Conservation (phyloP, 2,113 vertebrate species). For the Trichomycterus rosablanca region DNA sequence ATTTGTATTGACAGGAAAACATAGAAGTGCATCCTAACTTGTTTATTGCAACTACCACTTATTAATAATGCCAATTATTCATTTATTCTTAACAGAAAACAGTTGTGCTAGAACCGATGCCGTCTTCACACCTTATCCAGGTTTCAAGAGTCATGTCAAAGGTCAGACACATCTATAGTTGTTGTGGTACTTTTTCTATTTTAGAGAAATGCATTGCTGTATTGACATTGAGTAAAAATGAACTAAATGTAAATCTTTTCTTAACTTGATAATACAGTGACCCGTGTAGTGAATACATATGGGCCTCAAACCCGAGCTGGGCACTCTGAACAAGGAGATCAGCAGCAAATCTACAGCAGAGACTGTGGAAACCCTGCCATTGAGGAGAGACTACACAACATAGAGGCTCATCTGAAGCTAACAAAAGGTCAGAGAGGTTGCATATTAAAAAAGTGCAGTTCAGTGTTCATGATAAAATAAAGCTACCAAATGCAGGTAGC, state of each 20-base stretch:
- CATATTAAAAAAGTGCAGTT: not conserved
- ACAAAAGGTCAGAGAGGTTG: slow-evolving; percentile 71
- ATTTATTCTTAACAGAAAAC: slow-evolving; percentile 75
- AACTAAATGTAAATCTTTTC: too few species aligned
- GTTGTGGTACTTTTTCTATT: slow-evolving; percentile 12
- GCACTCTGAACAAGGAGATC: slow-evolving; percentile 64
- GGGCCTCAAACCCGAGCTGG: slow-evolving; percentile 87
- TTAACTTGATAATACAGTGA: slow-evolving; percentile 66
- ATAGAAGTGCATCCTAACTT: too few species aligned
- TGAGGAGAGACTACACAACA: slow-evolving; percentile 90
- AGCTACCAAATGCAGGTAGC: too few species aligned
- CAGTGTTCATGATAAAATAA: too few species aligned
- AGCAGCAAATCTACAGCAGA: slow-evolving; percentile 61
- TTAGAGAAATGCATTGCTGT: too few species aligned
- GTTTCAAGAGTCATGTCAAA: slow-evolving; percentile 97
- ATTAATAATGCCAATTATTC: too few species aligned
- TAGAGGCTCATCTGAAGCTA: slow-evolving; percentile 88
- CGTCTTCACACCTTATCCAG: slow-evolving; percentile 93
- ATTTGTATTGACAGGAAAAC: too few species aligned
- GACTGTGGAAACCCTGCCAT: slow-evolving; percentile 86
- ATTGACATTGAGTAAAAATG: not conserved
- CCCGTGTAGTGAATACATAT: slow-evolving; percentile 90
- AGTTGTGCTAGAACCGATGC: slow-evolving; percentile 98
- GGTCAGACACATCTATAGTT: slow-evolving; percentile 62
- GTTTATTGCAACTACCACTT: too few species aligned